Percentiles rank a stretch among this genome's conserved stretches.
Conservation (phyloP, 2,797 vertebrate species). For the Muscicapa comitata region DNA sequence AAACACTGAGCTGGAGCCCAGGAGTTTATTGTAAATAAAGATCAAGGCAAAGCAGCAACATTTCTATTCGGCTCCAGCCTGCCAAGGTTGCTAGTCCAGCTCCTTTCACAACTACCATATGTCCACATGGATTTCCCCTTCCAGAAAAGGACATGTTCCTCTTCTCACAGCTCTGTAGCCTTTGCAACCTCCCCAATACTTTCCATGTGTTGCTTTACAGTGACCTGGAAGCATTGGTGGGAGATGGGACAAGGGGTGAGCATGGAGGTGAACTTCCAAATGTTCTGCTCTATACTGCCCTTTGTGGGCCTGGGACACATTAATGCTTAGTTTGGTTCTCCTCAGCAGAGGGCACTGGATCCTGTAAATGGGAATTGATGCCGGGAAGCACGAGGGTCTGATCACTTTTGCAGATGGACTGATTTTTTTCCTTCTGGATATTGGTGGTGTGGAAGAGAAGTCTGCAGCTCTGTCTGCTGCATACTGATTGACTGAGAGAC, state of each 20-base stretch:
- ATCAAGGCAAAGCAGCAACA: conserved; percentile 59
- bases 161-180: neutral
- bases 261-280: neutral
- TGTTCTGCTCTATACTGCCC: neutral
- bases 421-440: neutral
- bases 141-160: neutral
- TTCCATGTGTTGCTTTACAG: neutral
- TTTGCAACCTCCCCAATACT: neutral
- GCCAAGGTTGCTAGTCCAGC: conserved; percentile 32
- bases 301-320: neutral
- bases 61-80: neutral
- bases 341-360: conserved; percentile 56
- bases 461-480: neutral
- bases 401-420: conserved; percentile 39
- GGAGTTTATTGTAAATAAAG: conserved; percentile 56
- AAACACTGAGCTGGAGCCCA: conserved; percentile 44
- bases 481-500: neutral
- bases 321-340: neutral
- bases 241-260: neutral
- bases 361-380: neutral
- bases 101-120: conserved; percentile 34
- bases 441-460: neutral
- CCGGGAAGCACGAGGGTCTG: neutral
- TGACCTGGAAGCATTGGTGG: neutral
- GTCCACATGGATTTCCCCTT: conserved; percentile 6